Conservation (phyloP, 1,140 invertebrate genomes). For the Tenebrio molitor region DNA sequence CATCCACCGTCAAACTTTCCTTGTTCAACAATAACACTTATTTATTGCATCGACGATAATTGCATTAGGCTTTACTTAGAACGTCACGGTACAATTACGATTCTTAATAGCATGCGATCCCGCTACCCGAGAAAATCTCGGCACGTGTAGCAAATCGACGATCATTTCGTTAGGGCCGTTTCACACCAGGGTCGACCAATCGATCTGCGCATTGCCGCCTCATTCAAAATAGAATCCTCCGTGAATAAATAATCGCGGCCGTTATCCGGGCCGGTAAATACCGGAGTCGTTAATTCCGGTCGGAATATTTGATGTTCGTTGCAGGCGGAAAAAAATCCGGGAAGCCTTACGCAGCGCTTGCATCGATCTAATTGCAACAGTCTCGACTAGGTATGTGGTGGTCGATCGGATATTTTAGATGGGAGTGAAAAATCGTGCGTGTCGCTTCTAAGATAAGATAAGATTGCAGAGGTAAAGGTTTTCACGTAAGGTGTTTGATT, state of each 20-base stretch:
- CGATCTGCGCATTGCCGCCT: no score
- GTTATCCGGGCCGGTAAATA: no score
- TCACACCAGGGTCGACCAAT: no score
- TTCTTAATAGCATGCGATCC: background rate
- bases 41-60: background rate
- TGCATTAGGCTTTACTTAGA: background rate
- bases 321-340: no score
- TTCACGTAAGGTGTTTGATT: conserved; percentile 4
- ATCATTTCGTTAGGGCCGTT: no score
- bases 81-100: background rate
- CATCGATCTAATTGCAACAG: no score
- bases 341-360: no score
- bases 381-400: no score
- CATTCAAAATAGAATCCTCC: no score
- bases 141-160: background rate
- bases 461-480: conserved; percentile 12
- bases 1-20: background rate
- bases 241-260: no score
- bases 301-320: no score
- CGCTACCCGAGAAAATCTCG: background rate
- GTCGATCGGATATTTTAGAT: conserved; percentile 26
- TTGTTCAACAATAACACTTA: conserved; percentile 7
- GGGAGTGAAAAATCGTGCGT: conserved; percentile 11
- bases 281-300: no score
- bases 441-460: conserved; percentile 26